phyloP scores from a whole-genome alignment of 2,888 invertebrate genomes.

The Eustalomyia histrio region DNA sequence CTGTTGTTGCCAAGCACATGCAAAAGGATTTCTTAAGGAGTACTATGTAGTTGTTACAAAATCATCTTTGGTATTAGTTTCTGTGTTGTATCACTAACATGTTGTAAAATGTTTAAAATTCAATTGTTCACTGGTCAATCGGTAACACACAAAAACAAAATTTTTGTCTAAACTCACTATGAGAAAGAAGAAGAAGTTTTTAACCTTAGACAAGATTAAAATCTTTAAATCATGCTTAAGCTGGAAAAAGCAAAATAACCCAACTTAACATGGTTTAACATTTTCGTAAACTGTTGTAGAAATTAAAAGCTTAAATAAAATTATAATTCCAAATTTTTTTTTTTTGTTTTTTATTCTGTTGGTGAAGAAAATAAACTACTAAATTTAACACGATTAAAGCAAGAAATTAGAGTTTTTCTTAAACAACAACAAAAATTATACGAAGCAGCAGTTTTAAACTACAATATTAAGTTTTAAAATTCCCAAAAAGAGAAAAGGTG shows the following conservation, averaged over 20 bases:
- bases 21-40: slow-evolving; percentile 69
- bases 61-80: not conserved
- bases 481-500: slow-evolving; percentile 37
- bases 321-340: slow-evolving; percentile 65
- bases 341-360: slow-evolving; percentile 33
- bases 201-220: slow-evolving; percentile 63
- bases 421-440: not conserved
- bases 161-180: slow-evolving; percentile 23
- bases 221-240: slow-evolving; percentile 56
- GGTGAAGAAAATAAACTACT: slow-evolving; percentile 9
- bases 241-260: not conserved
- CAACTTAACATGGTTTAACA: slow-evolving; percentile 30
- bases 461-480: not conserved
- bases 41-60: not conserved
- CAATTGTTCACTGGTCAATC: slow-evolving; percentile 65
- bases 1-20: slow-evolving; percentile 68
- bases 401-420: slow-evolving; percentile 55
- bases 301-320: slow-evolving; percentile 44
- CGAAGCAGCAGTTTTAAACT: not conserved
- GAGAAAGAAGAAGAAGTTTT: slow-evolving; percentile 49
- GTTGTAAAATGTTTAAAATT: slow-evolving; percentile 65
- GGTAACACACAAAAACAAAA: slow-evolving; percentile 48
- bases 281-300: slow-evolving; percentile 1
- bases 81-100: slow-evolving; percentile 35
- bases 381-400: slow-evolving; percentile 61